Evolutionary conservation across 2,113 vertebrate species (phyloP).

Genomic region (Lethenteron camtschaticum): DNA sequence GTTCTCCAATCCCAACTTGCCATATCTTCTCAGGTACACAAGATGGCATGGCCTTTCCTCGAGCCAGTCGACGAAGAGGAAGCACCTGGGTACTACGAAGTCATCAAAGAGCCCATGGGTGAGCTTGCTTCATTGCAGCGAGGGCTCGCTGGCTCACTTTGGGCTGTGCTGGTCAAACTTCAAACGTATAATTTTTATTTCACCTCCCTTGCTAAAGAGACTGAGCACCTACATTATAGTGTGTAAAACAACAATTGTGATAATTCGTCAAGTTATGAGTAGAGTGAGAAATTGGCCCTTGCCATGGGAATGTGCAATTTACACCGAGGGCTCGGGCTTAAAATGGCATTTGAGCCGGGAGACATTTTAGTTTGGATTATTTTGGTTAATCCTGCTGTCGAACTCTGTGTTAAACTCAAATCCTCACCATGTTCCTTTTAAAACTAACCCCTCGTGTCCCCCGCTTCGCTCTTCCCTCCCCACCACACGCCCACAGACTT

Average conservation of each 20-base stretch:
- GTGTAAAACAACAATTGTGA: background rate
- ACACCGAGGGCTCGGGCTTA: background rate
- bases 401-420: background rate
- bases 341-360: background rate
- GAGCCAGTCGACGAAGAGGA: slow-evolving; percentile 89
- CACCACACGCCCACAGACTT: slow-evolving; percentile 37
- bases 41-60: slow-evolving; percentile 97
- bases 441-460: background rate
- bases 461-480: background rate
- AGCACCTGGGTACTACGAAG: slow-evolving; percentile 87
- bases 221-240: too few species aligned
- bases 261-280: slow-evolving; percentile 8
- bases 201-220: background rate
- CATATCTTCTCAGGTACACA: slow-evolving; percentile 42
- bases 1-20: background rate
- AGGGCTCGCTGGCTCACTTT: background rate
- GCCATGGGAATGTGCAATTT: slow-evolving; percentile 5
- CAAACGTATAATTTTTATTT: slow-evolving; percentile 7
- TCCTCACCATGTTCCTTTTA: background rate
- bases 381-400: background rate
- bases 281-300: slow-evolving; percentile 4
- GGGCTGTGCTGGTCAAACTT: background rate
- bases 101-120: slow-evolving; percentile 99
- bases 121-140: slow-evolving; percentile 17
- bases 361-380: background rate